Evolutionary conservation across 2,797 vertebrate genomes (phyloP).

Genomic region (Dryobates pubescens): DNA sequence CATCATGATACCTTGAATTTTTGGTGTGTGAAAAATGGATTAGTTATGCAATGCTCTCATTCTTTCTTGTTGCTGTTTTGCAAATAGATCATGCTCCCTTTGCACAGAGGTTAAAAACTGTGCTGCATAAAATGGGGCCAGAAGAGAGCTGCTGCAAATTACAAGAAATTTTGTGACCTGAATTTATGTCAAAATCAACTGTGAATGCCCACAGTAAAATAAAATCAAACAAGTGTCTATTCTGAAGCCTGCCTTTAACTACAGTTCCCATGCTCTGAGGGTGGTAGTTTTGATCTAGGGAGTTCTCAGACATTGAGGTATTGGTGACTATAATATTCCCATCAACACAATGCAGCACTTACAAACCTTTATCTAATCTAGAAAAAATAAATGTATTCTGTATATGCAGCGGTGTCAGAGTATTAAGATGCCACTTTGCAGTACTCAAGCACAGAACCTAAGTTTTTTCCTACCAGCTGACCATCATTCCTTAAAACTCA

Average conservation of each 20-base stretch:
- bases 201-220: neutral
- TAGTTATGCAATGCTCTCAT: neutral
- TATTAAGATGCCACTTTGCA: neutral
- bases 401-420: neutral
- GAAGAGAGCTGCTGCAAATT: neutral
- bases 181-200: neutral
- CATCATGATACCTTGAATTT: neutral
- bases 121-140: neutral
- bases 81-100: neutral
- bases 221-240: neutral
- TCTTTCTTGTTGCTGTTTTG: neutral
- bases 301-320: neutral
- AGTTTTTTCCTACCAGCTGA: neutral
- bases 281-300: neutral
- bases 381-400: neutral
- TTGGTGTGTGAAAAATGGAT: neutral
- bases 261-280: neutral
- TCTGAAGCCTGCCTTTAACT: neutral
- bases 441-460: neutral
- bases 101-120: neutral
- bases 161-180: neutral
- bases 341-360: neutral
- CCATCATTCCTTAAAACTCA: neutral
- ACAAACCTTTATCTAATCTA: neutral
- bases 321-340: neutral